phyloP scores from a whole-genome alignment of 1,140 invertebrate species.

The Aphis craccivora region DNA sequence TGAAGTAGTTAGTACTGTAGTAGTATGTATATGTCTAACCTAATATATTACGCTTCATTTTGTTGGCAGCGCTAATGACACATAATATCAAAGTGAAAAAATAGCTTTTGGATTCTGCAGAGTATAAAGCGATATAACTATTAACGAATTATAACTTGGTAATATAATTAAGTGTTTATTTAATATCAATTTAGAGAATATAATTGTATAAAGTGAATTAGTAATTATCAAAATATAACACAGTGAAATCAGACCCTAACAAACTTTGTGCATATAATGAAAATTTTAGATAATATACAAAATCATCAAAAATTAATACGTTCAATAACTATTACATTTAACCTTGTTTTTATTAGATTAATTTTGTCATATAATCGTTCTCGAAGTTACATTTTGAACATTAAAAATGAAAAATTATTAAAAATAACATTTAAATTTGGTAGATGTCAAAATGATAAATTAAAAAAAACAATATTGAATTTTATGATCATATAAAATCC shows the following conservation, averaged over 20 bases:
- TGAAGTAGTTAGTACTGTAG: background rate
- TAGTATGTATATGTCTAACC: background rate
- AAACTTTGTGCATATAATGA: background rate
- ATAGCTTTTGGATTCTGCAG: background rate
- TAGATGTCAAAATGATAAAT: background rate
- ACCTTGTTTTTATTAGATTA: background rate
- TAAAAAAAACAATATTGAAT: background rate
- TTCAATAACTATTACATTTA: background rate
- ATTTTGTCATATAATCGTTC: background rate
- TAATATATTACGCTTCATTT: background rate
- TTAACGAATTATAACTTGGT: background rate
- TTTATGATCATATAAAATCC: background rate
- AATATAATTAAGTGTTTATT: background rate
- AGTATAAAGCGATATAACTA: background rate
- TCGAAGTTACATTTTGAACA: background rate
- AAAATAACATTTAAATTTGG: background rate
- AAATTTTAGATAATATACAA: background rate
- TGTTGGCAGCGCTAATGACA: conserved; percentile 7
- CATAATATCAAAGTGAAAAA: conserved; percentile 12
- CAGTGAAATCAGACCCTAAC: background rate
- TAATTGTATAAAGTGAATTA: background rate
- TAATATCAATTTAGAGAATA: background rate
- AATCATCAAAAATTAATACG: background rate
- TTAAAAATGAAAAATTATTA: background rate
- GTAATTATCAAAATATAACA: background rate